These are phyloP conservation scores for Clavelina lepadiformis DNA, from an alignment of 23 tunicate genomes.

Conservation along the genomic window DNA sequence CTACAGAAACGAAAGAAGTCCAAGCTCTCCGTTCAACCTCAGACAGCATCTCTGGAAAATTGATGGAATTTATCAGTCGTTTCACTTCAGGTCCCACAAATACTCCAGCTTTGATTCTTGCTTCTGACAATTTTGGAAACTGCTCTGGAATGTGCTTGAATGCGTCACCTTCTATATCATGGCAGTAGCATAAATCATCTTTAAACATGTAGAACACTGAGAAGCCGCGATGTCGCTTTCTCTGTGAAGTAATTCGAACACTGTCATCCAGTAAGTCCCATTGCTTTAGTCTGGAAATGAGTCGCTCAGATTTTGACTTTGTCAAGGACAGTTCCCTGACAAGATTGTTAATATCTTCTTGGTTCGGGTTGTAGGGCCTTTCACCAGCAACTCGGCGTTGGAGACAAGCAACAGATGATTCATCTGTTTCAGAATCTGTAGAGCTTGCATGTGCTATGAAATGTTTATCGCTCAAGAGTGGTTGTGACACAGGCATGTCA, in stretches of 20 bases:
- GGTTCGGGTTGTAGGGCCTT: constrained; percentile 34
- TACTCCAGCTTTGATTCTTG: constrained; percentile 32
- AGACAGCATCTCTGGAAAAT: constrained; percentile 24
- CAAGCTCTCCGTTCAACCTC: constrained; percentile 34
- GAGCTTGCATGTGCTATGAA: constrained; percentile 13
- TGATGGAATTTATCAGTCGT: constrained; percentile 23
- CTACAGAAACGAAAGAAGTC: constrained; percentile 27
- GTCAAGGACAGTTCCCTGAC: constrained; percentile 22
- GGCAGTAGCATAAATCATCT: constrained; percentile 27
- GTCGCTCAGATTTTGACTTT: constrained; percentile 25
- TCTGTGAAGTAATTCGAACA: constrained; percentile 27
- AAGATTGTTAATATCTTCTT: constrained; percentile 32
- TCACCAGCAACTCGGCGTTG: constrained; percentile 16
- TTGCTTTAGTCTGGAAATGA: constrained; percentile 23
- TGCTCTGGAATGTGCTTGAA: constrained; percentile 32
- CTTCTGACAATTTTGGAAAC: constrained; percentile 25
- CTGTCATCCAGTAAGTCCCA: constrained; percentile 31
- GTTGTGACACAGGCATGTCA: constrained; percentile 31
- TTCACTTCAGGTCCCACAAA: constrained; percentile 33
- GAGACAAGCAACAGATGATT: constrained; percentile 19
- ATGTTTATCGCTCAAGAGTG: constrained; percentile 17
- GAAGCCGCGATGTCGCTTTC: constrained; percentile 28
- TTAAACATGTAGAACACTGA: constrained; percentile 17
- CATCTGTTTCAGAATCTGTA: constrained; percentile 22
- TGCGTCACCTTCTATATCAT: constrained; percentile 26